phyloP scores from a whole-genome alignment of 2,888 invertebrate genomes.

The Lutraria lutraria region DNA sequence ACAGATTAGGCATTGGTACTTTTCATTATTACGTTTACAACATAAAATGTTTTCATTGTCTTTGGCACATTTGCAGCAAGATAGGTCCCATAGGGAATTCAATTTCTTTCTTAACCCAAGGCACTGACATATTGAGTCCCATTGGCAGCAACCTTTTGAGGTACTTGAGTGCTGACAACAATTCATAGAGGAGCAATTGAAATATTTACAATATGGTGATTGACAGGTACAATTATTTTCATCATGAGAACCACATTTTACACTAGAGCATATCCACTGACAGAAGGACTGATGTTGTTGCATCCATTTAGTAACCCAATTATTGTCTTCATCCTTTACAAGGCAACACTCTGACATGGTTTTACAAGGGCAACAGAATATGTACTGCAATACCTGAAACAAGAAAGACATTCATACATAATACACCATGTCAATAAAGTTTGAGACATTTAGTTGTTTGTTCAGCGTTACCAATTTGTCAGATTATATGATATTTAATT shows the following conservation, averaged over 20 bases:
- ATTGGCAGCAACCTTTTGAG: neutral
- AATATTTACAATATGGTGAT: neutral
- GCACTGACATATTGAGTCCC: neutral
- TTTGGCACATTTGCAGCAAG: neutral
- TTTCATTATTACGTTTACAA: neutral
- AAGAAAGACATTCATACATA: neutral
- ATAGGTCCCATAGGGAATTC: neutral
- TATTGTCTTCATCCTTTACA: neutral
- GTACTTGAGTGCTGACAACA: neutral
- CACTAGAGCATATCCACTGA: conserved; percentile 16
- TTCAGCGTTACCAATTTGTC: too few species aligned
- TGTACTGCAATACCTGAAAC: conserved; percentile 35
- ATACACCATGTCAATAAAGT: too few species aligned
- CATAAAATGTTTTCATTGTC: neutral
- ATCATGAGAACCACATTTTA: neutral
- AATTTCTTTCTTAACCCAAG: neutral
- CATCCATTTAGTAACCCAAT: conserved; percentile 1
- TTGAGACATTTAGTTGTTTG: too few species aligned
- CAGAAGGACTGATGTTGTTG: conserved; percentile 6
- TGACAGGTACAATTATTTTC: neutral
- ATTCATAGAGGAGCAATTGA: neutral
- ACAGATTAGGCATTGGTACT: neutral
- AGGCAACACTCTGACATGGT: neutral
- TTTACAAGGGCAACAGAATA: conserved; percentile 29
- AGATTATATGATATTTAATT: too few species aligned